phyloP scores from a whole-genome alignment of 2,888 invertebrate genomes.

The Eupithecia centaureata region DNA sequence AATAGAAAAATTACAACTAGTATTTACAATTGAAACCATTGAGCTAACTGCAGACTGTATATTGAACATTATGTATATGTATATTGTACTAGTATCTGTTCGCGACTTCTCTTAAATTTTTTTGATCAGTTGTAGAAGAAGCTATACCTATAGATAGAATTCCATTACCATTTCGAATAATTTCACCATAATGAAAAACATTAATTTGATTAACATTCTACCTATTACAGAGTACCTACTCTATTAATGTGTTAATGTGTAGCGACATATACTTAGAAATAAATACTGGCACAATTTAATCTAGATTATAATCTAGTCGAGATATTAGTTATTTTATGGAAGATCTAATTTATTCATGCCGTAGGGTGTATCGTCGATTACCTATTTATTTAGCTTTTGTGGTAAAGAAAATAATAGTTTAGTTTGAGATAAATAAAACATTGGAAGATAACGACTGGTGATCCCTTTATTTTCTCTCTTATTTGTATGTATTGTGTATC shows the following conservation, averaged over 20 bases:
- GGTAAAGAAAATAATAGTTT: neutral
- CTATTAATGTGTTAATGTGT: neutral
- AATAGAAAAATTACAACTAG: no score
- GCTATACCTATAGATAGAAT: no score
- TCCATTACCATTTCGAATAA: conserved; percentile 2
- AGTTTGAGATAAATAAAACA: no score
- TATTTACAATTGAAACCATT: no score
- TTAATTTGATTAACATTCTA: neutral
- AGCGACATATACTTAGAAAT: neutral
- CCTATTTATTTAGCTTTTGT: neutral
- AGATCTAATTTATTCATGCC: neutral
- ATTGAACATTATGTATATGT: no score
- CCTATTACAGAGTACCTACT: neutral
- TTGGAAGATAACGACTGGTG: no score
- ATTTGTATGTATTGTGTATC: no score
- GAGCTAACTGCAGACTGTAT: no score
- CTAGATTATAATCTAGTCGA: neutral
- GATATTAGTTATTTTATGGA: neutral
- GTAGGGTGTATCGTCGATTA: neutral
- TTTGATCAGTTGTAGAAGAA: no score
- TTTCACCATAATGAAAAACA: neutral
- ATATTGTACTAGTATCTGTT: no score
- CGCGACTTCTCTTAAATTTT: no score
- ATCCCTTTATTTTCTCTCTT: no score
- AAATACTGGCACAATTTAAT: neutral